Conservation (phyloP, 1,140 invertebrate genomes). For the Rhynchophorus ferrugineus region DNA sequence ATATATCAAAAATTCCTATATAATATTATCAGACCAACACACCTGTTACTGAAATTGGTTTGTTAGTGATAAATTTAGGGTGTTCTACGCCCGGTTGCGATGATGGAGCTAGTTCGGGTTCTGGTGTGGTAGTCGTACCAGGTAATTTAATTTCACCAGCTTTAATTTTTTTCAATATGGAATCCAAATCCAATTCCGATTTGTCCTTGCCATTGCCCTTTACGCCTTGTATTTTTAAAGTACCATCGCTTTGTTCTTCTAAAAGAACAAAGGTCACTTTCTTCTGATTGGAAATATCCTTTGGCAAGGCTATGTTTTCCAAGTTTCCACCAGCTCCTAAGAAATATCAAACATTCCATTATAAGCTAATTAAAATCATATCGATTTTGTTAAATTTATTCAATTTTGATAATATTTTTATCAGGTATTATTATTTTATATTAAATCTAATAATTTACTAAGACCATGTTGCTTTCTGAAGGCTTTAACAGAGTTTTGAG, state of each 20-base stretch:
- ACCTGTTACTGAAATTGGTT: constrained; percentile 16
- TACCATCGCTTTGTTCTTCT: constrained; percentile 75
- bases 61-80: constrained; percentile 32
- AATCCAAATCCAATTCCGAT: constrained; percentile 65
- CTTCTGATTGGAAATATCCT: constrained; percentile 58
- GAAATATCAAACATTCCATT: neutral
- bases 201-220: constrained; percentile 60
- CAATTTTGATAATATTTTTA: too few relatives aligned
- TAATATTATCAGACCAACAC: too few relatives aligned
- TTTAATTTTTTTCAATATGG: constrained; percentile 71
- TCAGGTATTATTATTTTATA: too few relatives aligned
- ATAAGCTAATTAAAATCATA: neutral
- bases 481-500: too few relatives aligned
- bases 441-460: too few relatives aligned
- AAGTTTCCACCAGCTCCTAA: constrained; percentile 55
- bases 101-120: constrained; percentile 36
- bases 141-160: constrained; percentile 73
- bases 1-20: too few relatives aligned
- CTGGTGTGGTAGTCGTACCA: constrained; percentile 48
- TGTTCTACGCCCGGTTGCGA: constrained; percentile 32
- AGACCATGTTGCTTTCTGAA: too few relatives aligned
- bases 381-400: neutral
- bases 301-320: constrained; percentile 58
- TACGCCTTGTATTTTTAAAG: constrained; percentile 72
- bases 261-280: constrained; percentile 79